Evolutionary conservation across 2,888 invertebrate species (phyloP), one percentile per base, ranked within the genome.

Genomic region (Parnassius glacialis): DNA sequence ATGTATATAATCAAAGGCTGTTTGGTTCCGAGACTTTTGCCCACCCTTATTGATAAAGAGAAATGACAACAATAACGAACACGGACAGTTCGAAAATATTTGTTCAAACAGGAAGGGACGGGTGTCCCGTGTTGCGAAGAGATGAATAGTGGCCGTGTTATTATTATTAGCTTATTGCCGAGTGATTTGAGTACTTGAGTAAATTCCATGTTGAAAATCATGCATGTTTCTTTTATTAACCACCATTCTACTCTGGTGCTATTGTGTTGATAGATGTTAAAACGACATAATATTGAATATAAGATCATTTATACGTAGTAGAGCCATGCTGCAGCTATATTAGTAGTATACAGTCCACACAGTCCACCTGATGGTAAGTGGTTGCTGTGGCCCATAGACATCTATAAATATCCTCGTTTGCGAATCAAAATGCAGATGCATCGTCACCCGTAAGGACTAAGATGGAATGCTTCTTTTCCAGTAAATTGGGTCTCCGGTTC

Each of bases 41-140:
- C 61, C 12, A 42, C 57, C 52, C 56, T 52, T 34, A 57, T 25
- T 45, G 52, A 52, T 52, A 52, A 61, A 47, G 50, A 43, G 51
- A 58, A 65, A 64, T 55, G 50, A 59, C 67, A 52, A 59, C 68
- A 59, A 58, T 54, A 54, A 64, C 54, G 64, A 65, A 65, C 65
- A 66, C 61, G 68, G 64, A 65, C 59, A 64, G 72, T 71, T 69
- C 74, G 72, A 76, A 79, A 81, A 79, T 77, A 78, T 81, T 81
- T 80, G 76, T 81, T 76, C 75, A 81, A 79, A 83, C 81, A 80
- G 77, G 79, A 83, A 81, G 71, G 73, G 74, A 73, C 71, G 71
- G 71, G 64, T 63, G 61, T 64, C 59, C 62, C 64, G 61, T 20
- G 52, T 41, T 16, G 54, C 48, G 54, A 63, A 55, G 57, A 70